A percentile compares a stretch with the other conserved stretches of the same genome.
Evolutionary conservation across 64 coral and sea anemone species (phyloP).

Genomic region (Pachyseris speciosa): DNA sequence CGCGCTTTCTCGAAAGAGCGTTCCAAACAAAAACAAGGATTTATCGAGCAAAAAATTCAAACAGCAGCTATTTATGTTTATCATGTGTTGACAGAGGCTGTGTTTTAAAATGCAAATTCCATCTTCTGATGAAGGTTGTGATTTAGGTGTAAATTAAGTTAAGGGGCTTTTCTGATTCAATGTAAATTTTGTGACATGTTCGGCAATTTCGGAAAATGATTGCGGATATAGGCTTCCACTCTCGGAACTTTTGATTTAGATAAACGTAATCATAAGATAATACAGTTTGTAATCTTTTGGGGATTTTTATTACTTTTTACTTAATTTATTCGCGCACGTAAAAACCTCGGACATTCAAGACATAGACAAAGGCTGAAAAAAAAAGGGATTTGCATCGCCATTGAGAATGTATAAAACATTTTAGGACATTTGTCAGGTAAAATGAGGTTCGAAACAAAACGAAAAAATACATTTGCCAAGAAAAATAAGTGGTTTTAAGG

Average conservation of each 20-base stretch:
- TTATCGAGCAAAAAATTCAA: background rate
- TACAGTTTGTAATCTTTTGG: background rate
- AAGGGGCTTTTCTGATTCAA: conserved; percentile 26
- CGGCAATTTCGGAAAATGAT: conserved; percentile 18
- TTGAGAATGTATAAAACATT: too few species aligned
- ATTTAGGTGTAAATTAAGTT: conserved; percentile 51
- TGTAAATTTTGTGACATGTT: conserved; percentile 14
- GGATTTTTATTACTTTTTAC: conserved; percentile 12
- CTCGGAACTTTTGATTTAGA: conserved; percentile 13
- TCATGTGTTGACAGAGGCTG: background rate
- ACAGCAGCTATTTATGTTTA: background rate
- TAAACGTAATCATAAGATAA: conserved; percentile 27
- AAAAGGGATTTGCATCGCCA: background rate
- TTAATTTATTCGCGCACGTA: background rate
- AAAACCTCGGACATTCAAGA: background rate
- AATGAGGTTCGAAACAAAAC: too few species aligned
- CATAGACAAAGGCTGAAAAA: background rate
- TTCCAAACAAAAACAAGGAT: conserved; percentile 24
- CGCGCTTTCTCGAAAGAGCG: background rate
- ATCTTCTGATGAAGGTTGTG: background rate
- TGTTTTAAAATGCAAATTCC: conserved; percentile 23
- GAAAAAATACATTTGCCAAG: too few species aligned
- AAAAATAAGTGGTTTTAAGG: too few species aligned
- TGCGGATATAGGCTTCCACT: conserved; percentile 14
- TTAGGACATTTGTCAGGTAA: background rate